phyloP scores from a whole-genome alignment of 2,797 vertebrate genomes.

The Onychomys torridus region DNA sequence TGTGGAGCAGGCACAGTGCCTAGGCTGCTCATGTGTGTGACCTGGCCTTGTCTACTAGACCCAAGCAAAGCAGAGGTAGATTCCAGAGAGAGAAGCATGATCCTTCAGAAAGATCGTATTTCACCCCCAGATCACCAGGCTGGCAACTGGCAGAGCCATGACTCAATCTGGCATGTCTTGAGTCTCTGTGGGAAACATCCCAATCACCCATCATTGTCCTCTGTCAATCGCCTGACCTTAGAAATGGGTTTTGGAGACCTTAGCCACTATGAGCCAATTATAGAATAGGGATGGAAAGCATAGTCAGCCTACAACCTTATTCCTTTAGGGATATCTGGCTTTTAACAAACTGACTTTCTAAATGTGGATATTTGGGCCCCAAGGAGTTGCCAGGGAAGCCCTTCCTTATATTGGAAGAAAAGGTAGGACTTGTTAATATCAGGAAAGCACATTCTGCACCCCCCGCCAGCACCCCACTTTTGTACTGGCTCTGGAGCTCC shows the following conservation, averaged over 20 bases:
- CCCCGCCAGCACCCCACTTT: neutral
- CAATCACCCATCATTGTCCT: neutral
- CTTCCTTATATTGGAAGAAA: neutral
- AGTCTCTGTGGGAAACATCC: neutral
- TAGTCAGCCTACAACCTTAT: neutral
- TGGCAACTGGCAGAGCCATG: neutral
- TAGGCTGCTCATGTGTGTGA: fast-evolving
- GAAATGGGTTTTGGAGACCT: neutral
- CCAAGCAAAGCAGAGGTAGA: neutral
- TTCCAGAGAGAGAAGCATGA: neutral
- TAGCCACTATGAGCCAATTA: neutral
- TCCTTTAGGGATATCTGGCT: neutral
- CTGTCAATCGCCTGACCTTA: neutral
- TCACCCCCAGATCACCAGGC: neutral
- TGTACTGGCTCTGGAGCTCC: fast-evolving
- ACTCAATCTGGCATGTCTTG: neutral
- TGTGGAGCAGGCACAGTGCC: fast-evolving
- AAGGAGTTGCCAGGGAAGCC: neutral
- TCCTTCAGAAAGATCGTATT: neutral
- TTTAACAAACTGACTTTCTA: neutral
- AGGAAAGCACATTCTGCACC: neutral
- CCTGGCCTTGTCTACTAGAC: neutral
- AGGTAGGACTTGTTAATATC: neutral
- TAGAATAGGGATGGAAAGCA: neutral
- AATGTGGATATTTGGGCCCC: neutral